Evolutionary conservation across 2,113 vertebrate species (phyloP).

Genomic region (Macheiramphus alcinus): DNA sequence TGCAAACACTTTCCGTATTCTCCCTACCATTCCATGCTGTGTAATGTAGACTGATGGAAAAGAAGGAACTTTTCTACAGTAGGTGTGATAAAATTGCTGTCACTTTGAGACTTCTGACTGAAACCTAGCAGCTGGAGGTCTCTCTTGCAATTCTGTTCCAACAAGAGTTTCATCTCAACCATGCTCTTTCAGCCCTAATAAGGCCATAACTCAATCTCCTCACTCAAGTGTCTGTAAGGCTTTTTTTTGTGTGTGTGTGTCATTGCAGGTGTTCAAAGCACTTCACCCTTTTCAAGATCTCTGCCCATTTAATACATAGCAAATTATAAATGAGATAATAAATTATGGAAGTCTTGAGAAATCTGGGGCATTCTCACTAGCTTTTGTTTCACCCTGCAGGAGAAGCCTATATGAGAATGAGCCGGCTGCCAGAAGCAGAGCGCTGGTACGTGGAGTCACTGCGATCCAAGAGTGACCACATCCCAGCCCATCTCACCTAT

Average conservation of each 20-base stretch:
- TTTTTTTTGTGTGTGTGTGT: not conserved
- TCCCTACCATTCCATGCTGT: not conserved
- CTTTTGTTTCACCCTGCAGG: slow-evolving; percentile 71
- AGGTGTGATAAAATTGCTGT: not conserved
- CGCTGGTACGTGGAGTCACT: slow-evolving; percentile 93
- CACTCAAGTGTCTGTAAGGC: not conserved
- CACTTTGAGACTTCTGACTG: not conserved
- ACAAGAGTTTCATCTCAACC: not conserved
- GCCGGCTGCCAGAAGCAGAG: slow-evolving; percentile 88
- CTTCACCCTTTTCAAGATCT: not conserved
- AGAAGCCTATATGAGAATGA: slow-evolving; percentile 93
- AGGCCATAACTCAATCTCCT: not conserved
- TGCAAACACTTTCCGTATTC: not conserved
- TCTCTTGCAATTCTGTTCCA: not conserved
- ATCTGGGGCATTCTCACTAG: not conserved
- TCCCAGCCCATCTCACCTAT: slow-evolving; percentile 96
- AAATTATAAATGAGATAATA: not conserved
- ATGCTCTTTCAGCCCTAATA: not conserved
- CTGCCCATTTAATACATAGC: not conserved
- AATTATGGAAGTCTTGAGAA: not conserved
- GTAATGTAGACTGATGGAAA: not conserved
- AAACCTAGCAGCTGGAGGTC: not conserved
- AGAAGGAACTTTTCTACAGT: not conserved
- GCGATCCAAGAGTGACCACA: slow-evolving; percentile 92
- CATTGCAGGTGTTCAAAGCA: not conserved